Percentiles rank a stretch among this genome's conserved stretches.
Conservation (phyloP, 2,797 vertebrate genomes). For the Bovichtus diacanthus region DNA sequence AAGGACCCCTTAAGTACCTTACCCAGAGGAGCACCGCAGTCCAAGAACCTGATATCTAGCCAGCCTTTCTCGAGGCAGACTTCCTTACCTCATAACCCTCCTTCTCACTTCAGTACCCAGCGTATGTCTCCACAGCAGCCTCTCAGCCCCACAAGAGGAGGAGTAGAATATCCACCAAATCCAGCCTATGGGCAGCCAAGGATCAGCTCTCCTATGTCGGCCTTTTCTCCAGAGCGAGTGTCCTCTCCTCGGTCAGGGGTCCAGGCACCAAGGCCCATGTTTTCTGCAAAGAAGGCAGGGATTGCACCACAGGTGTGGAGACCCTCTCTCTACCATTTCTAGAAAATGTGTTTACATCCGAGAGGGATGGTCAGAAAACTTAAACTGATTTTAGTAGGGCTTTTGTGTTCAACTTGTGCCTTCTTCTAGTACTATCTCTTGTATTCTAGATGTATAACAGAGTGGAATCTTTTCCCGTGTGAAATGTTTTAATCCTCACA, state of each 20-base stretch:
- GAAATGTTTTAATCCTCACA: conserved; percentile 26
- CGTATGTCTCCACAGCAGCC: conserved; percentile 80
- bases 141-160: conserved; percentile 58
- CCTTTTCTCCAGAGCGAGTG: conserved; percentile 83
- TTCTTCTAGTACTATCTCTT: conserved; percentile 23
- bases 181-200: conserved; percentile 70
- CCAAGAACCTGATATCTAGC: conserved; percentile 81
- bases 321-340: conserved; percentile 90
- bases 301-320: conserved; percentile 98
- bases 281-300: conserved; percentile 94
- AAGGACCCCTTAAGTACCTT: conserved; percentile 86
- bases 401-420: conserved; percentile 33
- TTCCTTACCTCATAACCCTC: conserved; percentile 83
- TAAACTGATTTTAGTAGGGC: conserved; percentile 5
- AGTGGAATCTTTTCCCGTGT: conserved; percentile 15
- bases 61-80: conserved; percentile 81
- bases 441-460: conserved; percentile 9
- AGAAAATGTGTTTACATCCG: conserved; percentile 47
- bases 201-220: conserved; percentile 81
- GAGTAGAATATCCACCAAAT: conserved; percentile 57
- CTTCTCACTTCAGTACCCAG: conserved; percentile 80
- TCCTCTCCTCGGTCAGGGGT: conserved; percentile 85
- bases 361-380: conserved; percentile 11
- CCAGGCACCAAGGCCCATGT: conserved; percentile 93
- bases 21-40: conserved; percentile 87